Percentiles rank a stretch among this genome's conserved stretches.
Evolutionary conservation across 2,113 vertebrate species (phyloP).

Genomic region (Tetrao urogallus): DNA sequence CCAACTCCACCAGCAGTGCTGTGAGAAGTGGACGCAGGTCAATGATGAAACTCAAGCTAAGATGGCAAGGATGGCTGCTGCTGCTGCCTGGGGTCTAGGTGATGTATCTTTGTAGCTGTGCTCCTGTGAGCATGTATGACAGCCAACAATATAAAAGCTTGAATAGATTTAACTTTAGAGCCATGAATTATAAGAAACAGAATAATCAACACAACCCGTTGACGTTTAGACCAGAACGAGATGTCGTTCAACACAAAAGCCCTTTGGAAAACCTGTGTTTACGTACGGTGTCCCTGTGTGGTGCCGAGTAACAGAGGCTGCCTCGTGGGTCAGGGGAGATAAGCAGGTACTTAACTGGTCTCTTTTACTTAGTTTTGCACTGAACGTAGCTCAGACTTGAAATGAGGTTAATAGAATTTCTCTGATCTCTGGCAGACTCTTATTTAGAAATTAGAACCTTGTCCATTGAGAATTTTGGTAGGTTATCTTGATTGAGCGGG

Average conservation of each 20-base stretch:
- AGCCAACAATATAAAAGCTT: neutral
- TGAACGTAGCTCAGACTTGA: neutral
- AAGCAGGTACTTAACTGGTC: neutral
- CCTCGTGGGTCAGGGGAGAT: neutral
- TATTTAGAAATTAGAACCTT: neutral
- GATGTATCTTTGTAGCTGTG: constrained; percentile 21
- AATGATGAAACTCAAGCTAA: constrained; percentile 96
- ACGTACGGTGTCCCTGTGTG: neutral
- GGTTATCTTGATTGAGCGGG: neutral
- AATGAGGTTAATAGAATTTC: neutral
- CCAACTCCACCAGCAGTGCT: constrained; percentile 97
- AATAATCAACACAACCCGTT: neutral
- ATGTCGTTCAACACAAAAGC: neutral
- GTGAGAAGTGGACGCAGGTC: constrained; percentile 96
- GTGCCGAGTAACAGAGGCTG: neutral
- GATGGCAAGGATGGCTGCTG: constrained; percentile 99
- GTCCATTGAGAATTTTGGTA: neutral
- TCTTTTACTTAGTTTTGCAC: neutral
- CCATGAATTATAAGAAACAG: neutral
- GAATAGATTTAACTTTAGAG: neutral
- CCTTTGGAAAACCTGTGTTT: neutral
- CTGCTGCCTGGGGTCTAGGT: constrained; percentile 98
- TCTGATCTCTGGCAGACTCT: neutral
- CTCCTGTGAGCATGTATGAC: neutral
- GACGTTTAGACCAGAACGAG: neutral